Evolutionary conservation across 2,113 vertebrate species (phyloP).

Genomic region (Clarias macrocephalus): DNA sequence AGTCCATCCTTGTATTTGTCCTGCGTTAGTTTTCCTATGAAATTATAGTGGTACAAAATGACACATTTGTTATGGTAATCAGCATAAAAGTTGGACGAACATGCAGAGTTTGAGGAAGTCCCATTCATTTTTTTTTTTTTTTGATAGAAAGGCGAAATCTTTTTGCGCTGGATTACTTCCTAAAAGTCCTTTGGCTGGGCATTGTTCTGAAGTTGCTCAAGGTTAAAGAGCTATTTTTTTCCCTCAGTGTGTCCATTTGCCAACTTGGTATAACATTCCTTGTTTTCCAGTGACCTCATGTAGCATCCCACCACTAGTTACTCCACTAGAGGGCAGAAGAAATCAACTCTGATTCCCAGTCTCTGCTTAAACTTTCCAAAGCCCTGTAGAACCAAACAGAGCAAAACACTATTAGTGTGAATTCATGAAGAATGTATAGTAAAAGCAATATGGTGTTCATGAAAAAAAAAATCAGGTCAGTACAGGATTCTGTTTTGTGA

Average conservation of each 20-base stretch:
- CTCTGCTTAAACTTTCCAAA: neutral
- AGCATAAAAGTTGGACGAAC: conserved; percentile 64
- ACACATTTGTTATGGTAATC: conserved; percentile 76
- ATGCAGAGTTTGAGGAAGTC: conserved; percentile 35
- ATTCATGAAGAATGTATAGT: neutral
- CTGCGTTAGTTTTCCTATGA: conserved; percentile 80
- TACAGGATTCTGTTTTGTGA: too few relatives aligned
- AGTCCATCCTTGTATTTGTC: conserved; percentile 75
- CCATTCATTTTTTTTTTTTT: neutral
- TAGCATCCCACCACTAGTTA: neutral
- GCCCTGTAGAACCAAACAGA: conserved; percentile 5
- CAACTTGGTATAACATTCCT: neutral
- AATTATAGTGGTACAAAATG: conserved; percentile 83
- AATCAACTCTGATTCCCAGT: neutral
- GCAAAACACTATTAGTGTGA: conserved; percentile 4
- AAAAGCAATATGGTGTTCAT: neutral
- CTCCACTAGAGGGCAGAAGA: conserved; percentile 4
- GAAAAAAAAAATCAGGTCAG: neutral
- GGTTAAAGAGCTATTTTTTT: conserved; percentile 12
- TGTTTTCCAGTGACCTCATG: neutral
- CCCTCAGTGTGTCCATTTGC: neutral
- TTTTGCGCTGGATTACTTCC: neutral
- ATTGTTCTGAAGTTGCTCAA: conserved; percentile 4
- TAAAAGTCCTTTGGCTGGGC: conserved; percentile 24
- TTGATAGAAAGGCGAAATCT: neutral